phyloP scores from a whole-genome alignment of 30 jellyfish, hydroid and myxozoan species.

The Hydractinia symbiolongicarpus region DNA sequence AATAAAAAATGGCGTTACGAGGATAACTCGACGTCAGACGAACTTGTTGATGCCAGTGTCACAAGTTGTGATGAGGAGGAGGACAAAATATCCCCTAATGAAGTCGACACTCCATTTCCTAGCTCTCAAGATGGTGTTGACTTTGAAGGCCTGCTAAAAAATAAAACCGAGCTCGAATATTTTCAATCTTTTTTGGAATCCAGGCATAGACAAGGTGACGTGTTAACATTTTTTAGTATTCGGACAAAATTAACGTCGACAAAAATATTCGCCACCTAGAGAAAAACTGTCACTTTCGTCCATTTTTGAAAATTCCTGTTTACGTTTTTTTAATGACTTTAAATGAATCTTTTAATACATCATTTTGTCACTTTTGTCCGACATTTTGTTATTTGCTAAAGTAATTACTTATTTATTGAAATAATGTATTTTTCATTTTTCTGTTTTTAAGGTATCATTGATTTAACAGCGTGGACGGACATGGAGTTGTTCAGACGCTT shows the following conservation, averaged over 20 bases:
- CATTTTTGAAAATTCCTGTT: background rate
- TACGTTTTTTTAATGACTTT: background rate
- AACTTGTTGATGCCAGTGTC: conserved; percentile 8
- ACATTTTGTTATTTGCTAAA: conserved; percentile 16
- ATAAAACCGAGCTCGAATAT: conserved; percentile 35
- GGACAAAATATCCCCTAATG: conserved; percentile 55
- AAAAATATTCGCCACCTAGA: no score
- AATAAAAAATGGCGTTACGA: conserved; percentile 26
- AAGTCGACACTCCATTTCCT: conserved; percentile 43
- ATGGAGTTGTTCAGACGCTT: conserved; percentile 67
- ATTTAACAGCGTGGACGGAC: conserved; percentile 72
- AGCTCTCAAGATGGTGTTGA: conserved; percentile 61
- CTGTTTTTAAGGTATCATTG: conserved; percentile 17
- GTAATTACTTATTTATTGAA: background rate
- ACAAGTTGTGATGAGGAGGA: conserved; percentile 41
- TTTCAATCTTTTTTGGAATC: conserved; percentile 50
- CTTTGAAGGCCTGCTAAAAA: conserved; percentile 49
- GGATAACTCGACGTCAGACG: conserved; percentile 20
- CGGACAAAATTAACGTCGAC: conserved; percentile 22
- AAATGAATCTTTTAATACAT: background rate
- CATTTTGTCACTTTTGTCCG: background rate
- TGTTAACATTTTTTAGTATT: conserved; percentile 40
- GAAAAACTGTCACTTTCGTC: no score
- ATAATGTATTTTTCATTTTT: background rate
- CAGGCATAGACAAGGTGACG: conserved; percentile 53